These are phyloP conservation scores for Drosophila aldrichi DNA, from an alignment of 2,888 invertebrate genomes.

Conservation along the genomic window DNA sequence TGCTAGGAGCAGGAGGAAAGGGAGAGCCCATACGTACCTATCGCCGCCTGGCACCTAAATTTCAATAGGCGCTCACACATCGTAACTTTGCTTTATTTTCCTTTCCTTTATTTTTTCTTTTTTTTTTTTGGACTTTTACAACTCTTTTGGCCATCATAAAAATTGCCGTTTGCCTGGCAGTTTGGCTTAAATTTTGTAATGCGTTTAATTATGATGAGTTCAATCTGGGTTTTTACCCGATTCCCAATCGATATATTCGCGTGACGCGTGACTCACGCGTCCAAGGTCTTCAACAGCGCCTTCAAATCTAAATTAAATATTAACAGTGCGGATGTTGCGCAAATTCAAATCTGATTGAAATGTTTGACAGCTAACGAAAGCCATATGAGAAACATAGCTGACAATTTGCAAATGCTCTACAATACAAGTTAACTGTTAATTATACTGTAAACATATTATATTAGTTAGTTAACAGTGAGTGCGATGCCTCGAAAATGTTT, in stretches of 20 bases:
- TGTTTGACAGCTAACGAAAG: no score
- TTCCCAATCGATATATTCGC: conserved; percentile 58
- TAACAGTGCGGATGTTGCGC: neutral
- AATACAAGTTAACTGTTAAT: no score
- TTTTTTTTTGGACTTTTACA: conserved; percentile 9
- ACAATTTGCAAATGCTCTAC: no score
- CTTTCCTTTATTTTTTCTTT: neutral
- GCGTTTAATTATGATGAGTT: conserved; percentile 63
- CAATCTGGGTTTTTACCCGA: conserved; percentile 38
- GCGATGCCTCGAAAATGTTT: no score
- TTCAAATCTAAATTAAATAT: neutral
- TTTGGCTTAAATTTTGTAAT: conserved; percentile 62
- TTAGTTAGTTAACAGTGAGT: no score
- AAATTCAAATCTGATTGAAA: no score
- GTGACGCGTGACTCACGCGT: conserved; percentile 64
- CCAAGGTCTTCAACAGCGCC: conserved; percentile 56
- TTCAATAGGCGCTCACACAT: conserved; percentile 80
- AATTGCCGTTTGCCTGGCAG: conserved; percentile 12
- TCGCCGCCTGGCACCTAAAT: conserved; percentile 40
- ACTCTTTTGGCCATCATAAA: conserved; percentile 23
- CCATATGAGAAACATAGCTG: no score
- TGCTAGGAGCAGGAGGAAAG: neutral
- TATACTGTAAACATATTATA: no score
- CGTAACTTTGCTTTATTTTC: conserved; percentile 53
- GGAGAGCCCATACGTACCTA: conserved; percentile 47